phyloP scores from a whole-genome alignment of 2,888 invertebrate species.

The Chelonus formosanus region DNA sequence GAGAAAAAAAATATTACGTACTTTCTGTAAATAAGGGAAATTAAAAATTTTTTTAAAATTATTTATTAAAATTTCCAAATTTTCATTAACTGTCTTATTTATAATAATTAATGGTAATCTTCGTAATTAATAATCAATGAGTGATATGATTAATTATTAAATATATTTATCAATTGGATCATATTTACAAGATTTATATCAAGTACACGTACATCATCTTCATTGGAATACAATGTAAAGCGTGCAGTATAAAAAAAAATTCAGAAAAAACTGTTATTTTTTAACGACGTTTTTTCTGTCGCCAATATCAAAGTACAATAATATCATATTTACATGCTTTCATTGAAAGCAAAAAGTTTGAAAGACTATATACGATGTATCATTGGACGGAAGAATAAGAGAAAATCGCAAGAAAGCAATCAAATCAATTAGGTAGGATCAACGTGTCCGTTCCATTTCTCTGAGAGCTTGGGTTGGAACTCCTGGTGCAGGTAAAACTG shows the following conservation, averaged over 20 bases:
- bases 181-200: conserved; percentile 30
- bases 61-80: too few species aligned
- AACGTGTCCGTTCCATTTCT: conserved; percentile 55
- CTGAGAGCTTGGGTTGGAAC: conserved; percentile 55
- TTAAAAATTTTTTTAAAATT: too few species aligned
- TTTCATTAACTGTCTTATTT: too few species aligned
- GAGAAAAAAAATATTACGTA: too few species aligned
- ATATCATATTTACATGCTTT: conserved; percentile 49
- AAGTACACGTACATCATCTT: conserved; percentile 30
- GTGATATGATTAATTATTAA: not conserved
- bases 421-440: conserved; percentile 33
- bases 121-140: not conserved
- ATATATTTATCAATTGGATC: not conserved
- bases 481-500: conserved; percentile 53
- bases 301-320: not conserved
- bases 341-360: conserved; percentile 53
- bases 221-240: conserved; percentile 25
- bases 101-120: too few species aligned
- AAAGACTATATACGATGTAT: conserved; percentile 15
- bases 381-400: conserved; percentile 4
- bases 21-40: too few species aligned
- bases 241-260: conserved; percentile 16
- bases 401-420: not conserved
- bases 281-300: conserved; percentile 1
- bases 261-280: conserved; percentile 9